These are phyloP conservation scores for Anguilla obscura DNA, from an alignment of 2,797 vertebrate genomes.

Conservation along the genomic window DNA sequence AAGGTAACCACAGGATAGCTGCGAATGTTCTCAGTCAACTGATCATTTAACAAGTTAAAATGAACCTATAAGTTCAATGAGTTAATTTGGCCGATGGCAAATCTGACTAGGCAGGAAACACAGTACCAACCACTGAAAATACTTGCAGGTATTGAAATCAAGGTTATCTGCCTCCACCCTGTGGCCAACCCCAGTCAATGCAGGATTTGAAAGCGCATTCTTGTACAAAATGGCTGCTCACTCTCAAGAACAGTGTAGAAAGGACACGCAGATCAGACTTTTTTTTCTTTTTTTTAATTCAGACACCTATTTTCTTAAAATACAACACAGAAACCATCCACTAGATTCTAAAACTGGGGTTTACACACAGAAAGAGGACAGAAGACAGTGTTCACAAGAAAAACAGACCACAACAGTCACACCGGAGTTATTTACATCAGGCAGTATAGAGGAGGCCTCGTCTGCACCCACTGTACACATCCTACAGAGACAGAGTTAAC, in stretches of 20 bases:
- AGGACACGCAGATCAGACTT: background rate
- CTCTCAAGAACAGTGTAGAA: background rate
- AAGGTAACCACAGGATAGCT: background rate
- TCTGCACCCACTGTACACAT: background rate
- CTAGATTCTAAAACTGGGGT: slow-evolving; percentile 58
- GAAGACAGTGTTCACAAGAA: background rate
- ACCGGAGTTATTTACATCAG: slow-evolving; percentile 62
- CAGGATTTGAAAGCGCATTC: background rate
- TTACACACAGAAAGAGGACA: slow-evolving; percentile 26
- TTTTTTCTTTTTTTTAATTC: slow-evolving; percentile 45
- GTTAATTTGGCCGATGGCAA: background rate
- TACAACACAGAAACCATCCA: slow-evolving; percentile 55
- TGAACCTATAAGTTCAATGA: background rate
- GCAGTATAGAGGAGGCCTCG: background rate
- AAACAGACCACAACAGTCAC: background rate
- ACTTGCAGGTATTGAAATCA: background rate
- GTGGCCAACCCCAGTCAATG: slow-evolving; percentile 34
- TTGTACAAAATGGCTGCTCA: background rate
- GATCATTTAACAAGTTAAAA: background rate
- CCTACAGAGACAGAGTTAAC: background rate
- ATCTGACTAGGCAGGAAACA: background rate
- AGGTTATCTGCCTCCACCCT: slow-evolving; percentile 43
- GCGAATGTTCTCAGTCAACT: background rate
- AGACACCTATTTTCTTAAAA: slow-evolving; percentile 47
- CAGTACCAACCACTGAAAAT: background rate